Percentiles rank a stretch among this genome's conserved stretches.
Conservation (phyloP, 2,888 invertebrate species). For the Metalampra italica region DNA sequence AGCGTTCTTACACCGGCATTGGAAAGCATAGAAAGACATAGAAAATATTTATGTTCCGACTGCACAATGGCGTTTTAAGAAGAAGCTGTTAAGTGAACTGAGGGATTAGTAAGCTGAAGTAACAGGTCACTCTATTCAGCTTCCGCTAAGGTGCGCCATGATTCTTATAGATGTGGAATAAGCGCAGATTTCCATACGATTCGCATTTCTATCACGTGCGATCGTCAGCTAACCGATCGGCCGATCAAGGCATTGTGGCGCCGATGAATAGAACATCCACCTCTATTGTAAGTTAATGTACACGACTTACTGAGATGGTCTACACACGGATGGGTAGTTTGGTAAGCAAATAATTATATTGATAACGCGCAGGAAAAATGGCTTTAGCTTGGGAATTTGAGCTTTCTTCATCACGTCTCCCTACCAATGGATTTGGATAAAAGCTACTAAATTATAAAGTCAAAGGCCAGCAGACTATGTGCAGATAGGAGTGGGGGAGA, state of each 20-base stretch:
- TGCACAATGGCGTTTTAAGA: too few species aligned
- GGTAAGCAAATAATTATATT: slow-evolving; percentile 8
- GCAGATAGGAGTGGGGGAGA: too few species aligned
- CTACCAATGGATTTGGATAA: too few species aligned
- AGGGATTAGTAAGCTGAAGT: too few species aligned
- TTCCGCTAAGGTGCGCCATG: slow-evolving; percentile 3
- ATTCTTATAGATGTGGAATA: slow-evolving; percentile 23
- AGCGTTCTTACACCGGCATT: too few species aligned
- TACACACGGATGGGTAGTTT: slow-evolving; percentile 24
- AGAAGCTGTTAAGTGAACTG: too few species aligned
- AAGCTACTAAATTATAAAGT: too few species aligned
- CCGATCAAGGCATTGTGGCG: slow-evolving; percentile 56
- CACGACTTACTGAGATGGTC: slow-evolving; percentile 30
- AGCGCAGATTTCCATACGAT: slow-evolving; percentile 50
- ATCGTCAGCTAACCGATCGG: slow-evolving; percentile 36
- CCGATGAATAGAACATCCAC: slow-evolving; percentile 77
- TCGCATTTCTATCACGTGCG: slow-evolving; percentile 65
- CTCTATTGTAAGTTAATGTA: slow-evolving; percentile 77
- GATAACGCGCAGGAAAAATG: too few species aligned
- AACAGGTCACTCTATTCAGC: background rate
- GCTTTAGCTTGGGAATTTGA: background rate
- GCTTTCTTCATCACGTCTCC: too few species aligned
- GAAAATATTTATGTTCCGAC: too few species aligned
- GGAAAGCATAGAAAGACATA: too few species aligned
- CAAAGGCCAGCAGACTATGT: too few species aligned